Evolutionary conservation across 2,797 vertebrate genomes (phyloP), one percentile per base, ranked within the genome.

Genomic region (Leptodactylus fallax): DNA sequence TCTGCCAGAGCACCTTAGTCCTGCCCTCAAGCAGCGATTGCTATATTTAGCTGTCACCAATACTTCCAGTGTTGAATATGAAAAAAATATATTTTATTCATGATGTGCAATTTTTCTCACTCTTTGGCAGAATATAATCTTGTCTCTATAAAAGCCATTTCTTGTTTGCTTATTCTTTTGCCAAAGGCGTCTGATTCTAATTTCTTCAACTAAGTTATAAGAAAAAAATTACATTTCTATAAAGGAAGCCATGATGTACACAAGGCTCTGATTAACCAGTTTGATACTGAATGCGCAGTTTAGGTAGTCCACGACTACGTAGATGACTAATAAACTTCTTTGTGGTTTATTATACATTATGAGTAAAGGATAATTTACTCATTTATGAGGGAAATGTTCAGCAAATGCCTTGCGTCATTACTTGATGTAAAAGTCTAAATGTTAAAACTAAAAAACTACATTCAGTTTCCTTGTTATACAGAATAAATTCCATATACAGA

Each of bases 31-130:
- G 88, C 88, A 78, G 53, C 27, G 71, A 67, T 79, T 79, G 36
- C 88, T 89, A 89, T 89, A 83, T 89, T 89, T 89, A 89, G 85
- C 88, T 86, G 88, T 87, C 85, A 89, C 88, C 85, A 89, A 89
- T 89, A 79, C 88, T 86, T 85, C 74, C 45, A 83, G 80, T 83
- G 85, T 89, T 87, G 84, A 89, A 89, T 89, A 89, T 89, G 85
- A 87, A 89, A 58, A 81, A 88, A 89, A 84, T 45, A 89, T 89
- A 89, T 87, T 86, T 89, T 89, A 89, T 89, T 89, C 88, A 89
- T 89, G 88, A 89, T 87, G 74, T 89, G 72, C 88, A 86, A 86
- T 89, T 89, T 89, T 86, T 79, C 60, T 53, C 85, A 79, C 85
- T 71, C 85, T 89, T 72, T 79, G 85, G 79, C 85, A 89, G 85